Evolutionary conservation across 2,113 vertebrate genomes (phyloP).

Genomic region (Paedocypris sp.): DNA sequence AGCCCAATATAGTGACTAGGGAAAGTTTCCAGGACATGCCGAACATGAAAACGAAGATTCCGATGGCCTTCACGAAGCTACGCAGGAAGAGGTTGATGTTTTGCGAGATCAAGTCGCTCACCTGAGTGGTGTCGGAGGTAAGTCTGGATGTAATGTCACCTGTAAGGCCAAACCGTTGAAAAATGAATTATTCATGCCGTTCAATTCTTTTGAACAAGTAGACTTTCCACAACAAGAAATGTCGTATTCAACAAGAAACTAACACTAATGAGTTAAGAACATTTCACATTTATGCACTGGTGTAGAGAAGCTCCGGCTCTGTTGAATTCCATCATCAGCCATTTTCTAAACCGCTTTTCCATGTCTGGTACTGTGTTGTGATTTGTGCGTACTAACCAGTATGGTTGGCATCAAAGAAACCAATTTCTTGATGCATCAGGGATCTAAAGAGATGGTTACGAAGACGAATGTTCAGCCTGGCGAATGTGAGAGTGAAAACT

Average conservation of each 20-base stretch:
- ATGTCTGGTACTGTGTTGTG: not conserved
- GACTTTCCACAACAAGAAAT: too few relatives aligned
- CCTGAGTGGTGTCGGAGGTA: slow-evolving; percentile 88
- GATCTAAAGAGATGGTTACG: slow-evolving; percentile 85
- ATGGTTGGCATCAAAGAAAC: slow-evolving; percentile 89
- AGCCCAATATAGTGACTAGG: slow-evolving; percentile 82
- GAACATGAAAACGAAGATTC: slow-evolving; percentile 86
- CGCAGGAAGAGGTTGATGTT: slow-evolving; percentile 91
- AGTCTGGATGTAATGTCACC: slow-evolving; percentile 92
- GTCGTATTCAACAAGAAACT: too few relatives aligned
- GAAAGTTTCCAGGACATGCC: slow-evolving; percentile 89
- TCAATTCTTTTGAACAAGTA: too few relatives aligned
- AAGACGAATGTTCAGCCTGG: slow-evolving; percentile 83
- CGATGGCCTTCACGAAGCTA: slow-evolving; percentile 70
- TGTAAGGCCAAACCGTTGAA: slow-evolving; percentile 42
- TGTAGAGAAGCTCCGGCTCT: too few relatives aligned
- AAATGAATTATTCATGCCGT: not conserved
- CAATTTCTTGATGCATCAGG: slow-evolving; percentile 81
- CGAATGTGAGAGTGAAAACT: slow-evolving; percentile 80
- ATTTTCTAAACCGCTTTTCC: too few relatives aligned
- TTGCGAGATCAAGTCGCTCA: slow-evolving; percentile 87
- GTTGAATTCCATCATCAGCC: too few relatives aligned
- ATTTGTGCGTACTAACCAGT: slow-evolving; percentile 63
- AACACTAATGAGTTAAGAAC: too few relatives aligned
- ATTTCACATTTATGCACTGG: too few relatives aligned